Base-by-base conservation (phyloP, 35 echinoderm and acorn worm genomes). In the Amphiura filiformis region DNA sequence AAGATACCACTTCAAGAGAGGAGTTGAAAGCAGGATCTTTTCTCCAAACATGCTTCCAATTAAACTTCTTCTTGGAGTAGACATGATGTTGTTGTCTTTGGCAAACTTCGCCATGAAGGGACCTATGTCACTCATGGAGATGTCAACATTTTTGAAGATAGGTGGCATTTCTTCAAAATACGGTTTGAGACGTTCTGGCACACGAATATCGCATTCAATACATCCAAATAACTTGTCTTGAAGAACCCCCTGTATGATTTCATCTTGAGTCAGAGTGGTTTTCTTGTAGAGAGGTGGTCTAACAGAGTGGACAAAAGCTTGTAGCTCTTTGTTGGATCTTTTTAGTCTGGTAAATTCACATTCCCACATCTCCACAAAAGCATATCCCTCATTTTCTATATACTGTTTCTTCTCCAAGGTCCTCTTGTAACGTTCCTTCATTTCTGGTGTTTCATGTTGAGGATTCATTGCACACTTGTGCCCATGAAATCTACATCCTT, bases 401-500 rank as follows among this genome's bases (percentile, higher is more conserved):
- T 91, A 91, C 26, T 85, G 31, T 65, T 28, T 85, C 26, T 61
- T 70, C 28, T 70, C 61, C 38, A 9, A 1, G 0, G 79, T 81
- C 31, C 38, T 34, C 38, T 13, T 39, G 4, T 5, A 44, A 20
- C 79, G 20, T 33, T 88, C 79, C 34, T 12, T 81, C 35, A 81
- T n/a, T 1, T 9, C 34, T 36, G 77, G 44, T 40, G 1, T 1
- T 0, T 26, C 17, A 20, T 78, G 83, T 42, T 85, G 2, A 36
- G 79, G 17, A n/a, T 70, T 70, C 7, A 4, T 13, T 18, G 9
- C 26, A 80, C 92, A 93, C 28, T 84, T 32, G 76, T 93, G 92
- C 1, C 92, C 92, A 65, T 93, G 92, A 35, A 76, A 89, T 12
- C 40, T 89, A 80, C 92, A 93, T 2, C 91, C 86, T 3, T 89